Evolutionary conservation across 2,797 vertebrate species (phyloP).

Genomic region (Pseudomugil gertrudae): DNA sequence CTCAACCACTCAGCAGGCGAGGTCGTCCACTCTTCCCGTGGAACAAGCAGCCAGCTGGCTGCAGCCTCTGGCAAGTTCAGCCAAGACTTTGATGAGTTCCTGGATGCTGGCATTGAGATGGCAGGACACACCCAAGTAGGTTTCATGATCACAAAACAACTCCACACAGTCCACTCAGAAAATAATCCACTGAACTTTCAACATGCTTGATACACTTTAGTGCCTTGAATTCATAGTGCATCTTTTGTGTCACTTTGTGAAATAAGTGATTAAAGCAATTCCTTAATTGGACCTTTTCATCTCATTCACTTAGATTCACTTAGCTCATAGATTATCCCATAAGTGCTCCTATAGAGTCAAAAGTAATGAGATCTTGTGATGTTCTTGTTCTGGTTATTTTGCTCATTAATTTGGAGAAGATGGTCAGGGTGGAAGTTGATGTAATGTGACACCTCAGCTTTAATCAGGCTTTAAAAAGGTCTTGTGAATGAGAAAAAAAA

Average conservation of each 20-base stretch:
- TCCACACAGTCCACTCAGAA: neutral
- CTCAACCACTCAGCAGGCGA: slow-evolving; percentile 98
- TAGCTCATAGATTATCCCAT: slow-evolving; percentile 53
- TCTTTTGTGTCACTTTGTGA: slow-evolving; percentile 41
- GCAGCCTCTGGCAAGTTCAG: slow-evolving; percentile 97
- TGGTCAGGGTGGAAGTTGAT: slow-evolving; percentile 68
- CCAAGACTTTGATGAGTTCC: slow-evolving; percentile 97
- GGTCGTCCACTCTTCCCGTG: slow-evolving; percentile 94
- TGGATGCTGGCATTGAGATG: slow-evolving; percentile 98
- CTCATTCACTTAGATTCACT: slow-evolving; percentile 71
- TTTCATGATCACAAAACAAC: slow-evolving; percentile 30
- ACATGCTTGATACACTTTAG: slow-evolving; percentile 24
- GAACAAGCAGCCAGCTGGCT: slow-evolving; percentile 92
- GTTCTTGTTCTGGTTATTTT: slow-evolving; percentile 79
- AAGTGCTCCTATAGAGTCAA: slow-evolving; percentile 55
- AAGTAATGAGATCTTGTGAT: slow-evolving; percentile 76
- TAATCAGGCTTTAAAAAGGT: slow-evolving; percentile 55
- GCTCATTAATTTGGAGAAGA: slow-evolving; percentile 76
- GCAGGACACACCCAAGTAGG: slow-evolving; percentile 95
- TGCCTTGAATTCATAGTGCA: slow-evolving; percentile 14
- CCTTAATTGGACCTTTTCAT: slow-evolving; percentile 65
- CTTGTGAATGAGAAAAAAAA: slow-evolving; percentile 24
- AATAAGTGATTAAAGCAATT: slow-evolving; percentile 59
- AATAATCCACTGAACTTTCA: slow-evolving; percentile 17
- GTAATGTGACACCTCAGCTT: slow-evolving; percentile 60